Percentiles rank a stretch among this genome's conserved stretches.
These are phyloP conservation scores for Rhinolophus sinicus DNA, from an alignment of 2,113 vertebrate genomes.

Conservation along the genomic window DNA sequence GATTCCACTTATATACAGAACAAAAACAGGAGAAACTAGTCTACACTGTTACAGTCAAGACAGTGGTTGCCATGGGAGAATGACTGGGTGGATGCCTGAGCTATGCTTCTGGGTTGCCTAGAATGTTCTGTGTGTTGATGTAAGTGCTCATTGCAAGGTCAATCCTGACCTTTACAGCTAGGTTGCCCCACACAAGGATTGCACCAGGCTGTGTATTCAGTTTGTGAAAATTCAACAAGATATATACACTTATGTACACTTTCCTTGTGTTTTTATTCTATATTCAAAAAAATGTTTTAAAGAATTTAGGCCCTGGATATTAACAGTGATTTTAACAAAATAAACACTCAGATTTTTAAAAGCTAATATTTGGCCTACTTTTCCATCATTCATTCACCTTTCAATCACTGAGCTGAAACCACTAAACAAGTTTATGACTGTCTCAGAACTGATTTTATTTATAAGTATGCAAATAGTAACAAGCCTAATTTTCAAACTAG, in stretches of 20 bases:
- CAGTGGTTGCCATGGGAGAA: not conserved
- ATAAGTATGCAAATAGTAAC: not conserved
- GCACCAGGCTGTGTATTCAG: not conserved
- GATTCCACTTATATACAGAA: not conserved
- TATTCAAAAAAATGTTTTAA: not conserved
- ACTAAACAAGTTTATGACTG: not conserved
- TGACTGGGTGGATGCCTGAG: too few species aligned
- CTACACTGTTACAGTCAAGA: not conserved
- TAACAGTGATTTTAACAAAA: constrained; percentile 22
- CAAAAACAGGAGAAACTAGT: not conserved
- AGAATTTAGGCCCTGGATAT: not conserved
- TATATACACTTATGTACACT: not conserved
- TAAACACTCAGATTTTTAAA: not conserved
- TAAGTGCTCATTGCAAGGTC: not conserved
- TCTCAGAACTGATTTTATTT: not conserved
- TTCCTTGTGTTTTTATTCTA: not conserved
- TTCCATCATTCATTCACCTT: not conserved
- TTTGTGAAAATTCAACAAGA: not conserved
- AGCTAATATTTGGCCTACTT: not conserved
- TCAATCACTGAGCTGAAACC: not conserved
- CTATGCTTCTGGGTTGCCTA: not conserved
- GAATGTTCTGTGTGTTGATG: not conserved
- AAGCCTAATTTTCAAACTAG: not conserved
- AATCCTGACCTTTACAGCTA: not conserved
- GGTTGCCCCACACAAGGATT: not conserved